Evolutionary conservation across 1,140 invertebrate genomes (phyloP).

Genomic region (Arion vulgaris): DNA sequence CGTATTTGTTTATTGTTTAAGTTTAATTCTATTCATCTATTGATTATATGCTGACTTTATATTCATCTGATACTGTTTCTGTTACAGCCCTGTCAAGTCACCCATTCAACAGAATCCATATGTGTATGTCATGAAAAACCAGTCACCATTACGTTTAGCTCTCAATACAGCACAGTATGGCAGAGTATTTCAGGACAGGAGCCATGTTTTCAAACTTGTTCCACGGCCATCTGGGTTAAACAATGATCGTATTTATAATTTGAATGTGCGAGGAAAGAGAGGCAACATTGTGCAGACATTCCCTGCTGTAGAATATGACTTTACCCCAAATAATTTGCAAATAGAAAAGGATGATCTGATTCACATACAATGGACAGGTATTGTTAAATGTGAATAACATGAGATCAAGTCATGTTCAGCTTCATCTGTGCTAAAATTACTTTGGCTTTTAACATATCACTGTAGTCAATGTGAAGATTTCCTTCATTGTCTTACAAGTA

Average conservation of each 20-base stretch:
- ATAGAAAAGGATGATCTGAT: constrained; percentile 62
- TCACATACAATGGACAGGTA: constrained; percentile 72
- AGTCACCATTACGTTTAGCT: constrained; percentile 62
- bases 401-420: too few species aligned
- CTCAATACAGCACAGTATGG: constrained; percentile 72
- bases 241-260: constrained; percentile 57
- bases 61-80: neutral
- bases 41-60: too few species aligned
- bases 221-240: constrained; percentile 52
- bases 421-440: too few species aligned
- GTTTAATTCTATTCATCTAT: too few species aligned
- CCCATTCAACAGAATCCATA: constrained; percentile 62
- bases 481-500: too few species aligned
- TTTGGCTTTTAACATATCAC: too few species aligned
- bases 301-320: constrained; percentile 71
- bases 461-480: too few species aligned
- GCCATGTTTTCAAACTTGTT: constrained; percentile 64
- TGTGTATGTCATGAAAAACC: constrained; percentile 59
- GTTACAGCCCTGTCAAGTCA: constrained; percentile 42
- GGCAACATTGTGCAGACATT: constrained; percentile 72
- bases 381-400: neutral
- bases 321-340: constrained; percentile 61
- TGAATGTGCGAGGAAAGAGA: constrained; percentile 70
- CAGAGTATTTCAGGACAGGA: constrained; percentile 70
- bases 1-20: too few species aligned